Percentiles rank a stretch among this genome's conserved stretches.
phyloP scores from a whole-genome alignment of 2,888 invertebrate species.

The Syrphus vitripennis region DNA sequence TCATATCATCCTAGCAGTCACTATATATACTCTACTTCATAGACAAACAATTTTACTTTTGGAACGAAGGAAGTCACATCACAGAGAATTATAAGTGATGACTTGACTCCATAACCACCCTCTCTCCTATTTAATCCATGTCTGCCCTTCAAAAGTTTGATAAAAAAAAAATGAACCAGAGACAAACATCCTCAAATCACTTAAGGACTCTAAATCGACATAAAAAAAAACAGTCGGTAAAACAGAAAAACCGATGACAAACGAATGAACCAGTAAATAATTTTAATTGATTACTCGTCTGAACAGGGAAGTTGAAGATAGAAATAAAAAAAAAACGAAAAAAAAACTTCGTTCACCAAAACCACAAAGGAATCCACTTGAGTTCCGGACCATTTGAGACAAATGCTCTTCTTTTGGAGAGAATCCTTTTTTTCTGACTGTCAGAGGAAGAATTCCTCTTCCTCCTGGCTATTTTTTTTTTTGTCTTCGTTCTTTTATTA shows the following conservation, averaged over 20 bases:
- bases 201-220: constrained; percentile 47
- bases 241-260: constrained; percentile 60
- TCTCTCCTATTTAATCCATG: background rate
- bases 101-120: background rate
- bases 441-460: constrained; percentile 29
- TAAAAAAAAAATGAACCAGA: background rate
- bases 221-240: constrained; percentile 20
- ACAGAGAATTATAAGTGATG: constrained; percentile 5
- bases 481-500: background rate
- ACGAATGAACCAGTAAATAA: constrained; percentile 61
- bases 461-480: background rate
- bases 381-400: constrained; percentile 62
- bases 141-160: background rate
- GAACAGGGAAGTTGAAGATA: background rate
- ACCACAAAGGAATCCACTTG: constrained; percentile 62
- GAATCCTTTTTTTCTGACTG: constrained; percentile 51
- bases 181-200: constrained; percentile 39
- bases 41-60: constrained; percentile 12
- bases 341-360: background rate
- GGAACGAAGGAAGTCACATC: background rate
- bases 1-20: background rate
- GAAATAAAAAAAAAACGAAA: background rate
- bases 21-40: background rate
- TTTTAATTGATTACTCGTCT: constrained; percentile 64
- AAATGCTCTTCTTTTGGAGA: constrained; percentile 5